A percentile compares a stretch with the other conserved stretches of the same genome.
phyloP scores from a whole-genome alignment of 2,113 vertebrate genomes.

The Grus americana region DNA sequence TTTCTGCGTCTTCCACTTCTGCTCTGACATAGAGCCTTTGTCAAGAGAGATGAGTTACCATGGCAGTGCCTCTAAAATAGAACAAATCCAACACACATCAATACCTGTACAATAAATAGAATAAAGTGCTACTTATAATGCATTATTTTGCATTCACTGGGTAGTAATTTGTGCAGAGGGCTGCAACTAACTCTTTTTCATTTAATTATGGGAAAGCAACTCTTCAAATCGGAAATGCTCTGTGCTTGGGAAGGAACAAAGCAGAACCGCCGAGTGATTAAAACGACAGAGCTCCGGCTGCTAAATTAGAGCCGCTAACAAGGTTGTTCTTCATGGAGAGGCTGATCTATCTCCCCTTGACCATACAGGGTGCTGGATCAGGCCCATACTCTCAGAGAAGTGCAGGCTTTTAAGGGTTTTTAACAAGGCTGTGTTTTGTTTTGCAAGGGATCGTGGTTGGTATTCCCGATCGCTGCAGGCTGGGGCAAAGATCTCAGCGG shows the following conservation, averaged over 20 bases:
- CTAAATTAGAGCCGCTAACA: background rate
- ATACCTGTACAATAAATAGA: slow-evolving; percentile 75
- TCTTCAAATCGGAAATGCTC: slow-evolving; percentile 59
- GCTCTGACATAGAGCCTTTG: slow-evolving; percentile 71
- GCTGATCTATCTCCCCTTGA: background rate
- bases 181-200: slow-evolving; percentile 61
- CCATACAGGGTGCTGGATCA: background rate
- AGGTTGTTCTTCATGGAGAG: background rate
- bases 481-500: background rate
- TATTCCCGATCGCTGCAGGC: background rate
- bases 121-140: slow-evolving; percentile 67
- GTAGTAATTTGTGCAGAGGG: slow-evolving; percentile 67
- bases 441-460: rapidly evolving
- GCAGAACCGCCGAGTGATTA: background rate
- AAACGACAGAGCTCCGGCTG: slow-evolving; percentile 4
- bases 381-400: background rate
- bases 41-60: slow-evolving; percentile 71
- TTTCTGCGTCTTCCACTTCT: slow-evolving; percentile 62
- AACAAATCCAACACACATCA: slow-evolving; percentile 70
- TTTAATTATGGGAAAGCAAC: slow-evolving; percentile 71
- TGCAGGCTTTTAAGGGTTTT: background rate
- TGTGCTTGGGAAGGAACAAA: slow-evolving; percentile 36
- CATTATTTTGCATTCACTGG: slow-evolving; percentile 59
- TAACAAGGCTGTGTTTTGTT: background rate
- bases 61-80: slow-evolving; percentile 75